phyloP scores from a whole-genome alignment of 2,113 vertebrate species.

The Cervus canadensis region DNA sequence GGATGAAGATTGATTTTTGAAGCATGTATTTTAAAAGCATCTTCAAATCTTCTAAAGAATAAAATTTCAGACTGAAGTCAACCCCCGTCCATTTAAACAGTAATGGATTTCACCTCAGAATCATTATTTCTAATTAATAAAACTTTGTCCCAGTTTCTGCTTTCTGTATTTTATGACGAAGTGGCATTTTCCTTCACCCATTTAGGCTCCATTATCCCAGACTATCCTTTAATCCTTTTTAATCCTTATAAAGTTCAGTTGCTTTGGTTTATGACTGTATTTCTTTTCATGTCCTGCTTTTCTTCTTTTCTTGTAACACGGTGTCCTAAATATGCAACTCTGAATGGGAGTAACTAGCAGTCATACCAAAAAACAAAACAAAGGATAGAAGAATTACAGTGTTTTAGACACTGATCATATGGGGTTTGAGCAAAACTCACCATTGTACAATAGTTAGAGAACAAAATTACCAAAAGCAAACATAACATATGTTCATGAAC shows the following conservation, averaged over 20 bases:
- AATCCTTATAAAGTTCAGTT: not conserved
- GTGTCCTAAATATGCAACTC: not conserved
- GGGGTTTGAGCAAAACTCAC: not conserved
- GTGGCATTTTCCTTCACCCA: not conserved
- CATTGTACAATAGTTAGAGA: constrained; percentile 12
- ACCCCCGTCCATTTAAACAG: not conserved
- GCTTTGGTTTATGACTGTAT: not conserved
- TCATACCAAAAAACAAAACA: not conserved
- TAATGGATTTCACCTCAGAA: not conserved
- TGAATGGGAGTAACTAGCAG: not conserved
- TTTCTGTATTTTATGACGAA: not conserved
- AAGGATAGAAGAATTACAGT: not conserved
- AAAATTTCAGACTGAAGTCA: not conserved
- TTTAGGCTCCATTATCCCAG: not conserved
- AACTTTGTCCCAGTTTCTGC: not conserved
- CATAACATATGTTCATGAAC: constrained; percentile 45
- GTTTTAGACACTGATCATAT: not conserved
- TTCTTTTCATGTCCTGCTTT: not conserved
- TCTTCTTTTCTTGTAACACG: not conserved
- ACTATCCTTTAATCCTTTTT: not conserved
- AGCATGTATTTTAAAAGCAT: not conserved
- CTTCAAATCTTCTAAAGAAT: not conserved
- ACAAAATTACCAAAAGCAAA: constrained; percentile 25
- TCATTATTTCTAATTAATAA: constrained; percentile 31
- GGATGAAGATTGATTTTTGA: not conserved